These are phyloP conservation scores for Pygoscelis adeliae DNA, from an alignment of 2,113 vertebrate genomes.

Conservation along the genomic window DNA sequence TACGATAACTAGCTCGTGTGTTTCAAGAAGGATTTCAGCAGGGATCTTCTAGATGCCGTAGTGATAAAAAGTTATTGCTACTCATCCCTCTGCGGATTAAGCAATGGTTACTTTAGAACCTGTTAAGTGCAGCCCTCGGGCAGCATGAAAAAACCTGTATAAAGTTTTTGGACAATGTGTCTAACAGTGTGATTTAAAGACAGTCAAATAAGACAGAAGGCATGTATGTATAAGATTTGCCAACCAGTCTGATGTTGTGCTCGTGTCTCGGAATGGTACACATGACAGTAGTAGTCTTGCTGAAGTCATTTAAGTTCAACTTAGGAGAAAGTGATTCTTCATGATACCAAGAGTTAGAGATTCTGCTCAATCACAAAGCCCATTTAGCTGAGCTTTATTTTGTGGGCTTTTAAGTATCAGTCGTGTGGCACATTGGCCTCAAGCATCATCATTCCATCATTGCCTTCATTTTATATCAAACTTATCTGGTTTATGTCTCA, in stretches of 20 bases:
- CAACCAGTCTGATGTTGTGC: rapidly evolving
- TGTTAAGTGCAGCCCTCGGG: neutral
- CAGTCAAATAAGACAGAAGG: neutral
- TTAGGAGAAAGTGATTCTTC: neutral
- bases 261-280: rapidly evolving
- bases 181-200: neutral
- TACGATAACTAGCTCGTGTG: rapidly evolving
- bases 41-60: neutral
- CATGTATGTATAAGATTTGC: neutral
- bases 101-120: neutral
- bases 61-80: neutral
- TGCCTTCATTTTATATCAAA: neutral
- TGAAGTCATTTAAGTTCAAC: neutral
- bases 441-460: neutral
- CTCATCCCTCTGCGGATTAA: neutral
- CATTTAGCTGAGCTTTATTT: neutral
- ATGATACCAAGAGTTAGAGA: neutral
- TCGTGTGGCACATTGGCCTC: rapidly evolving
- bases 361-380: no score
- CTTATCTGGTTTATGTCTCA: neutral
- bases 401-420: neutral
- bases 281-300: neutral
- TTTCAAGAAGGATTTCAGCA: neutral
- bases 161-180: neutral
- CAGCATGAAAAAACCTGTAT: neutral